Base-by-base conservation (phyloP, 2,888 invertebrate species). In the Luperina testacea region DNA sequence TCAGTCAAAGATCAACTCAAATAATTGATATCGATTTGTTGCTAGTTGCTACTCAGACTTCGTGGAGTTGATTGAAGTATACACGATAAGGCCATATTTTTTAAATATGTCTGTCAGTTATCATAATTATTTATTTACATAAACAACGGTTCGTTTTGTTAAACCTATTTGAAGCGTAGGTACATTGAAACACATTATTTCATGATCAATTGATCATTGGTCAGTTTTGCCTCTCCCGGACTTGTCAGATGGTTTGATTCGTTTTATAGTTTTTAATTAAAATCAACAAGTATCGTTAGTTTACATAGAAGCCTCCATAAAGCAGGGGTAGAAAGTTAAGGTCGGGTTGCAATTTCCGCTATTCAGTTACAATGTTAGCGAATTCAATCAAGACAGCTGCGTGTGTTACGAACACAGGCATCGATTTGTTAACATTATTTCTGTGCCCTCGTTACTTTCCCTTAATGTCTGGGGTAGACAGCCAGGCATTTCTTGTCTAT, bases 291-390 rank as follows among this genome's bases (percentile, higher is more conserved):
- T 61, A 53, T n/a, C 53, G 20, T 68, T 57, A 77, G 77, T 32
- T 38, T 59, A 45, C 13, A 24, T 72, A 38, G 73, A 82, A 82
- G 71, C 75, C 61, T 79, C 45, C 45, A 72, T 82, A 85, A 80
- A 63, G 17, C 71, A 67, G 74, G 84, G 86, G 86, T 77, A 85
- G 86, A 85, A 85, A 85, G 86, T 72, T 67, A 82, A 85, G 82
- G 83, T 85, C 86, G 69, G 74, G 51, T 80, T 85, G 80, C 74
- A 80, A 77, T 84, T 76, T 80, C 84, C 84, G 86, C 72, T 82
- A 72, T 76, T 51, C 75, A 68, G 78, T 82, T 85, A 82, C 86
- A 85, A 59, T 69, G 86, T 85, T 74, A 68, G 85, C 70, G 59
- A 78, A 85, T 82, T 79, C 53, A 85, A 79, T 82, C 71, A 74